Conservation (phyloP, 2,797 vertebrate species). For the Arnoldichthys spilopterus region DNA sequence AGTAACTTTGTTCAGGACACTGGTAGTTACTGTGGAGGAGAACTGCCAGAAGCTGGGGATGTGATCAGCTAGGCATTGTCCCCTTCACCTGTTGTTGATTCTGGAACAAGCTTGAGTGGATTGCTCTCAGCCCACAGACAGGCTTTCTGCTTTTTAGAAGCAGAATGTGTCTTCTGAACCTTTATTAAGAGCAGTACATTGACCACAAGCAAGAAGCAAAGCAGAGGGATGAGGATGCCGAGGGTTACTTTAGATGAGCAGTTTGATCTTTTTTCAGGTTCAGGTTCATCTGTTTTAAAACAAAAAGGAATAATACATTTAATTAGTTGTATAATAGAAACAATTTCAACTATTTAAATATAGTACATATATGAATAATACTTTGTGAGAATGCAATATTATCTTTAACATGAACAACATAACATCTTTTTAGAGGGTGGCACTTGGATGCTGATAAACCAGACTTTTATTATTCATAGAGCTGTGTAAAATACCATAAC, state of each 20-base stretch:
- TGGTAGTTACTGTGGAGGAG: background rate
- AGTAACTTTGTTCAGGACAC: background rate
- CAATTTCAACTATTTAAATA: no score
- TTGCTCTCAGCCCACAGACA: slow-evolving; percentile 46
- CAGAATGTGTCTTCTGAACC: slow-evolving; percentile 4
- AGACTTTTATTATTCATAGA: slow-evolving; percentile 29
- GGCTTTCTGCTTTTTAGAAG: slow-evolving; percentile 32
- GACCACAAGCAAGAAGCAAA: slow-evolving; percentile 55
- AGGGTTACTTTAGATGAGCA: slow-evolving; percentile 20
- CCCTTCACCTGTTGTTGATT: background rate
- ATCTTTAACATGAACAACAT: slow-evolving; percentile 23
- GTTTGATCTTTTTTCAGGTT: accelerated
- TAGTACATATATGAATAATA: background rate
- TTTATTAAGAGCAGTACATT: slow-evolving; percentile 52
- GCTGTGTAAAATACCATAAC: slow-evolving; percentile 62
- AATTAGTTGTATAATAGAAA: no score
- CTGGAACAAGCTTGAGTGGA: slow-evolving; percentile 4
- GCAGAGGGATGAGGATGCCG: slow-evolving; percentile 30
- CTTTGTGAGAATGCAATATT: slow-evolving; percentile 7
- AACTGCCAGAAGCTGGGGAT: background rate
- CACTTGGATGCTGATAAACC: slow-evolving; percentile 62
- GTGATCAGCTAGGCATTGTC: background rate
- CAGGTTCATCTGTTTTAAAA: slow-evolving; percentile 29
- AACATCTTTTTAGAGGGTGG: slow-evolving; percentile 52
- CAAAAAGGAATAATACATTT: background rate